Conservation (phyloP, 2,888 invertebrate species). For the Melanophora roralis region DNA sequence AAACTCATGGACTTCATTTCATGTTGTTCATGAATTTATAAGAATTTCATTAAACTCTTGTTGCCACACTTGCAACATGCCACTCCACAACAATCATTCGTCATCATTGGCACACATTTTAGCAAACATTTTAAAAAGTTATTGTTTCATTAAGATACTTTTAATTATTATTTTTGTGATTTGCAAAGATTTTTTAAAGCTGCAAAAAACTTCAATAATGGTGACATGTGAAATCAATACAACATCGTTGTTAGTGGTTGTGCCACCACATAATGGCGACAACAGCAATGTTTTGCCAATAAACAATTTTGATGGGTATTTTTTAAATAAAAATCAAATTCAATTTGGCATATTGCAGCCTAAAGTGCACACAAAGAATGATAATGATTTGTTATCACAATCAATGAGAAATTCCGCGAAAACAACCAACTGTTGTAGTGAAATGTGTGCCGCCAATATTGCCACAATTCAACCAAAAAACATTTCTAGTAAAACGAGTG, state of each 20-base stretch:
- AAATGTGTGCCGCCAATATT: background rate
- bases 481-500: background rate
- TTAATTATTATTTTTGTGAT: background rate
- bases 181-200: background rate
- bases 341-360: conserved; percentile 22
- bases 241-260: background rate
- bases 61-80: conserved; percentile 22
- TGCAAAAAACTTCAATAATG: background rate
- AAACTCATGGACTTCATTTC: background rate
- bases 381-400: conserved; percentile 33
- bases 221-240: conserved; percentile 3
- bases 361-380: background rate
- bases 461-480: background rate
- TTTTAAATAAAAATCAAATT: conserved; percentile 36
- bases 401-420: conserved; percentile 1
- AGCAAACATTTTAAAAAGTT: conserved; percentile 3
- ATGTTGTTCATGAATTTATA: conserved; percentile 10
- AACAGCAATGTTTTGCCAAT: conserved; percentile 6
- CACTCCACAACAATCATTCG: background rate
- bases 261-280: background rate
- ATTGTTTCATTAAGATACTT: conserved; percentile 19
- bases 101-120: background rate
- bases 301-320: conserved; percentile 37
- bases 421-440: background rate
- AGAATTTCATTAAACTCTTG: conserved; percentile 2